phyloP scores from a whole-genome alignment of 2,888 invertebrate species.

The Sesia apiformis region DNA sequence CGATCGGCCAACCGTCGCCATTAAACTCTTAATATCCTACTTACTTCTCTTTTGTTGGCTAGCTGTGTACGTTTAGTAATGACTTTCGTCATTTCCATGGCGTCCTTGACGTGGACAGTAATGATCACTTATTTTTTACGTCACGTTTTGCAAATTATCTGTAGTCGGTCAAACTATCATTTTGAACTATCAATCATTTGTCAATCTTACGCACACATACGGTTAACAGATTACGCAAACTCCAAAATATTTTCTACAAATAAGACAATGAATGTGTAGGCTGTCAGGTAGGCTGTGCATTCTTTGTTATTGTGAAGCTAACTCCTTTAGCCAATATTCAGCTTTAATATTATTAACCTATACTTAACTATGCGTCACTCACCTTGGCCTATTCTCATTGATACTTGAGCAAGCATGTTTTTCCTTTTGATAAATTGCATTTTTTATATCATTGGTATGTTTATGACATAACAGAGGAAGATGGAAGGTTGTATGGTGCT shows the following conservation, averaged over 20 bases:
- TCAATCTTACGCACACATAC: background rate
- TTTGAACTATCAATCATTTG: background rate
- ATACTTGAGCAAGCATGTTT: constrained; percentile 4
- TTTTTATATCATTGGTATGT: background rate
- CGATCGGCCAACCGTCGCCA: constrained; percentile 16
- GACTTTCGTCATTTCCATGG: constrained; percentile 5
- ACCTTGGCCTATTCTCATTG: constrained; percentile 17
- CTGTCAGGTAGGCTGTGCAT: too few species aligned
- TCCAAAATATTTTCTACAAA: background rate
- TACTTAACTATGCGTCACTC: constrained; percentile 12
- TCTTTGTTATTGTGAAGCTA: too few species aligned
- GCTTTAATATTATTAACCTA: background rate
- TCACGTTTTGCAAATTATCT: background rate
- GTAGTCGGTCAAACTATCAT: background rate
- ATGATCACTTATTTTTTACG: constrained; percentile 6
- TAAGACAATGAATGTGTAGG: too few species aligned
- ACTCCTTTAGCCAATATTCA: background rate
- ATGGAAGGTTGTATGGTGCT: too few species aligned
- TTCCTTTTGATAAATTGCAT: background rate
- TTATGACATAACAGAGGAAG: background rate
- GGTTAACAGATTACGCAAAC: background rate
- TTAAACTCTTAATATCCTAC: constrained; percentile 5
- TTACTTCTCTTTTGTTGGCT: constrained; percentile 9
- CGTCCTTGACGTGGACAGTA: constrained; percentile 7
- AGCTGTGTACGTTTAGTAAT: constrained; percentile 8